Evolutionary conservation across 2,113 vertebrate species (phyloP), one percentile per base, ranked within the genome.

Genomic region (Condylura cristata): DNA sequence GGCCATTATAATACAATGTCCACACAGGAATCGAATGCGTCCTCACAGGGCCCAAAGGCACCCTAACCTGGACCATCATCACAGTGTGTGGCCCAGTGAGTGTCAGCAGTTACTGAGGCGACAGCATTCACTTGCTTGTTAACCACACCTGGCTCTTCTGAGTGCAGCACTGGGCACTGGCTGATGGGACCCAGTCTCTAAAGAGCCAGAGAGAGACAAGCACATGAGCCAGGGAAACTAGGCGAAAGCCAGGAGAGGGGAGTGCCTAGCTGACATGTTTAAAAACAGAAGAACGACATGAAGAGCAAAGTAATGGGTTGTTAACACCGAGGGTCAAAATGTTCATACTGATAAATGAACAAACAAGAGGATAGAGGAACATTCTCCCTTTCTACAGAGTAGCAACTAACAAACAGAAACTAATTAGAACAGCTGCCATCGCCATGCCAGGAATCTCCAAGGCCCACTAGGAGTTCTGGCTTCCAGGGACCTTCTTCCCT

Each of bases 101-200:
- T 11, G 3, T 30, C 51, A 32, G 46, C 26, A 28, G 16, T 26
- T n/a, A 10, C 34, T 46, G 28, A 2, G 6, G 65, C n/a, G 20
- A 8, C 0, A 8, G 61, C 34, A 22, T 48, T 58, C 4, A 46
- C 18, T 61, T 22, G 24, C 24, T 37, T 10, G 32, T 20, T 20
- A 6, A 34, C 7, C n/a, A 41, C 41, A 6, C 34, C 12, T 2
- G 32, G 30, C 26, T 46, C 11, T 26, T 44, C 13, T 0, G 53
- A 89, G 13, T 2, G 13, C 3, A 46, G 88, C 18, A 39, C 28
- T 90, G 74, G 44, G 51, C 32, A 44, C 44, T 0, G 6, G 66
- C n/a, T 39, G 2, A 26, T 0, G 7, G 41, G 44, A 20, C 8
- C 30, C 6, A 0, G 1, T 17, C 39, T 26, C 28, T 26, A 17